A percentile compares a stretch with the other conserved stretches of the same genome.
phyloP scores from a whole-genome alignment of 2,797 vertebrate species.

The Chelon auratus region DNA sequence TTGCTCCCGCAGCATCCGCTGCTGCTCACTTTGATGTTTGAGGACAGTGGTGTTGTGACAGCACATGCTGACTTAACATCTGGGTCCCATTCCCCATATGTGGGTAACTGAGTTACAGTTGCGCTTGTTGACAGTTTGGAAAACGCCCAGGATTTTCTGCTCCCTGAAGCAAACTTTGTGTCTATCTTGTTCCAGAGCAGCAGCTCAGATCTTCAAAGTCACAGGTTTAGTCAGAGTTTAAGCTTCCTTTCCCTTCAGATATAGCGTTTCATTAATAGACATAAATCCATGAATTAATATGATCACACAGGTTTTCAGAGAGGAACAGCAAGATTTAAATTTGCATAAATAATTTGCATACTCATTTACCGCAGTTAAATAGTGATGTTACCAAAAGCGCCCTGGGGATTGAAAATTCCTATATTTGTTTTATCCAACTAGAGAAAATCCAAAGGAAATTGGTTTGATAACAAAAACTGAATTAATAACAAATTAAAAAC shows the following conservation, averaged over 20 bases:
- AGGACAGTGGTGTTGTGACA: slow-evolving; percentile 69
- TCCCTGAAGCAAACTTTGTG: slow-evolving; percentile 47
- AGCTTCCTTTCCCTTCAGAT: background rate
- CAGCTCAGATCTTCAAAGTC: slow-evolving; percentile 47
- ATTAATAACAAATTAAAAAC: background rate
- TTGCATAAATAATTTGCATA: slow-evolving; percentile 5
- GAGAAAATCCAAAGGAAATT: background rate
- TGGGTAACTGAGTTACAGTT: slow-evolving; percentile 54
- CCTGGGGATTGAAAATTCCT: background rate
- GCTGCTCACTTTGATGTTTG: slow-evolving; percentile 68
- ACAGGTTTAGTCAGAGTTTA: slow-evolving; percentile 21
- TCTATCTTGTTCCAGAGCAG: slow-evolving; percentile 37
- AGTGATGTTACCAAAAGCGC: background rate
- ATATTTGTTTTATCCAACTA: slow-evolving; percentile 6
- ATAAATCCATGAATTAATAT: background rate
- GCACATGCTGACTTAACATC: slow-evolving; percentile 73
- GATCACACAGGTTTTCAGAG: background rate
- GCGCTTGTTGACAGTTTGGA: slow-evolving; percentile 61
- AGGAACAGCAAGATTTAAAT: background rate
- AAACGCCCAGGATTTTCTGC: slow-evolving; percentile 40
- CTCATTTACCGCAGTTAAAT: background rate
- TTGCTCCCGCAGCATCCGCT: slow-evolving; percentile 46
- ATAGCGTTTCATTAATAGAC: slow-evolving; percentile 11
- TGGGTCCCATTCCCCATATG: slow-evolving; percentile 46
- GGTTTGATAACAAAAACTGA: background rate